Conservation (phyloP, 1,140 invertebrate genomes). For the Caerostris darwini region DNA sequence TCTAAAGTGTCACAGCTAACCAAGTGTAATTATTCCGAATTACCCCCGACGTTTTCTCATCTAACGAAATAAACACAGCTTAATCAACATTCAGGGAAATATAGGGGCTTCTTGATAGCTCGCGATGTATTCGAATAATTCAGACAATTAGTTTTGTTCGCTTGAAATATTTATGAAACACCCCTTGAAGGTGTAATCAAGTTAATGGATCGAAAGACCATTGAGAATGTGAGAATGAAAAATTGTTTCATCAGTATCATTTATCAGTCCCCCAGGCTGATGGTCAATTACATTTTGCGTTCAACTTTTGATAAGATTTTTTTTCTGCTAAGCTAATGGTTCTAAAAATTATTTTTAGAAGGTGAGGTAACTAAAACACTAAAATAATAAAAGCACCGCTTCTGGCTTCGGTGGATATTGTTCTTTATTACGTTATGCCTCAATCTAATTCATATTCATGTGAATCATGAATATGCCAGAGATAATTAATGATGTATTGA, state of each 20-base stretch:
- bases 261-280: not conserved
- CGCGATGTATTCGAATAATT: conserved; percentile 31
- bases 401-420: not conserved
- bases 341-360: conserved; percentile 30
- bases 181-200: conserved; percentile 40
- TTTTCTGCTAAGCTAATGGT: not conserved
- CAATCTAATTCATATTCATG: not conserved
- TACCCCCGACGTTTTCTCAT: not conserved
- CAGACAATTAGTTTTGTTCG: conserved; percentile 27
- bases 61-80: conserved; percentile 23
- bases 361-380: not conserved
- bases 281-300: conserved; percentile 42
- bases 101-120: not conserved
- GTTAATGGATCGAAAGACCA: conserved; percentile 59
- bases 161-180: conserved; percentile 55
- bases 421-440: not conserved
- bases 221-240: conserved; percentile 47
- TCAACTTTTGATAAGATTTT: not conserved
- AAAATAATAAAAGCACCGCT: conserved; percentile 11
- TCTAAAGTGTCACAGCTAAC: not conserved
- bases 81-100: conserved; percentile 7
- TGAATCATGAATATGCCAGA: not conserved
- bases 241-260: conserved; percentile 59
- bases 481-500: not conserved
- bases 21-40: conserved; percentile 1